These are phyloP conservation scores for Antrozous pallidus DNA, from an alignment of 2,797 vertebrate genomes.

Conservation along the genomic window DNA sequence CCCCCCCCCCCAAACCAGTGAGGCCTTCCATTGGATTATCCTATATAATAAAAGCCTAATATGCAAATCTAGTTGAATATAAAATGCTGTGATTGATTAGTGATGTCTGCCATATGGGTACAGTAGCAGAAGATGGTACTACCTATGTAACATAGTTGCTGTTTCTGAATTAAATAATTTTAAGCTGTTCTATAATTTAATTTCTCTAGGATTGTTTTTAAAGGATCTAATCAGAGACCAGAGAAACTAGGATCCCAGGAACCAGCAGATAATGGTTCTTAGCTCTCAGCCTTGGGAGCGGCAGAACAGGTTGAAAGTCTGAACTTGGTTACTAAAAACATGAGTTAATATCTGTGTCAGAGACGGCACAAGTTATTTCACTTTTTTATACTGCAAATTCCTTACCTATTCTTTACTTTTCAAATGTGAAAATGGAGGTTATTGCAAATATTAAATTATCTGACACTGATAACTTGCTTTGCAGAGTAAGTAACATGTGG, in stretches of 20 bases:
- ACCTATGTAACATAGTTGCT: neutral
- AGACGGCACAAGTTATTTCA: neutral
- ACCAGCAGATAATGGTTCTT: neutral
- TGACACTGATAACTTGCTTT: neutral
- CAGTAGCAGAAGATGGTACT: neutral
- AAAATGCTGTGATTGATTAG: neutral
- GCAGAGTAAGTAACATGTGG: neutral
- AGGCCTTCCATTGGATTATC: neutral
- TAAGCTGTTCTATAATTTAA: neutral
- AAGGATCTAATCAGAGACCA: neutral
- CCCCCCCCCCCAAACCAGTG: too few relatives aligned
- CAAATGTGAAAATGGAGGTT: neutral
- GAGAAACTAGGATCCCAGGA: neutral
- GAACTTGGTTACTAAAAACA: neutral
- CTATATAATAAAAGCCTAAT: neutral
- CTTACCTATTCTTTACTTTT: neutral
- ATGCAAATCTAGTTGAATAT: too few relatives aligned
- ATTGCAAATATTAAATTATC: neutral
- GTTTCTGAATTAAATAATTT: neutral
- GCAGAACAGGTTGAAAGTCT: neutral
- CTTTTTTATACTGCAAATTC: neutral
- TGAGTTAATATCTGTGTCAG: neutral
- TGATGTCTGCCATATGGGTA: neutral
- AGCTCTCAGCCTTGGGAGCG: neutral
- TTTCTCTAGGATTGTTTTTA: neutral